Conservation (phyloP, 2,113 vertebrate genomes). For the Aphyosemion australe region DNA sequence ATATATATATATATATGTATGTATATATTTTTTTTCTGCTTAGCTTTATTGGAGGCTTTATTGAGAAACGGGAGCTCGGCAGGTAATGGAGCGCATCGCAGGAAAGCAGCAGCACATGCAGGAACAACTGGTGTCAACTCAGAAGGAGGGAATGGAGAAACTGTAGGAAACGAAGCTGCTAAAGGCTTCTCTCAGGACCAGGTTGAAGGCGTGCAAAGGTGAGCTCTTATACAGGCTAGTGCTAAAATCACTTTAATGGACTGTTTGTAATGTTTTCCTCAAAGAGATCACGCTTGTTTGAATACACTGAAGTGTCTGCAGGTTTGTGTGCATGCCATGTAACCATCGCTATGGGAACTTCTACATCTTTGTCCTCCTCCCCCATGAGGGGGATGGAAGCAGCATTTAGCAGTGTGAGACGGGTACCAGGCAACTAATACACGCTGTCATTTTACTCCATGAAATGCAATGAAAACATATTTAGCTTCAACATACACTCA, state of each 20-base stretch:
- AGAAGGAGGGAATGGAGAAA: slow-evolving; percentile 67
- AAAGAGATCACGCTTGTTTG: not conserved
- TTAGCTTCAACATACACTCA: not conserved
- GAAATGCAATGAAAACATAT: not conserved
- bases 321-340: slow-evolving; percentile 42
- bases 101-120: slow-evolving; percentile 74
- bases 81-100: slow-evolving; percentile 82
- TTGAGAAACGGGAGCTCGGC: slow-evolving; percentile 89
- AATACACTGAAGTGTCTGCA: slow-evolving; percentile 13
- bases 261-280: not conserved
- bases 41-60: slow-evolving; percentile 89
- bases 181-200: slow-evolving; percentile 93
- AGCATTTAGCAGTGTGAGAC: slow-evolving; percentile 12
- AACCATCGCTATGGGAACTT: slow-evolving; percentile 53
- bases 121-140: slow-evolving; percentile 72
- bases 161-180: slow-evolving; percentile 73
- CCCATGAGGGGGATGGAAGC: slow-evolving; percentile 32
- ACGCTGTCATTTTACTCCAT: slow-evolving; percentile 18
- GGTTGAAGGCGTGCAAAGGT: slow-evolving; percentile 93
- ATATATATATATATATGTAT: no score
- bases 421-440: slow-evolving; percentile 20
- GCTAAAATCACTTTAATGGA: not conserved
- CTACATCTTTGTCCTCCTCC: slow-evolving; percentile 14
- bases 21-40: slow-evolving; percentile 25
- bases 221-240: slow-evolving; percentile 10